phyloP scores from a whole-genome alignment of 37 sponge, comb jelly and placozoan species.

The Hexactinellida sp. region DNA sequence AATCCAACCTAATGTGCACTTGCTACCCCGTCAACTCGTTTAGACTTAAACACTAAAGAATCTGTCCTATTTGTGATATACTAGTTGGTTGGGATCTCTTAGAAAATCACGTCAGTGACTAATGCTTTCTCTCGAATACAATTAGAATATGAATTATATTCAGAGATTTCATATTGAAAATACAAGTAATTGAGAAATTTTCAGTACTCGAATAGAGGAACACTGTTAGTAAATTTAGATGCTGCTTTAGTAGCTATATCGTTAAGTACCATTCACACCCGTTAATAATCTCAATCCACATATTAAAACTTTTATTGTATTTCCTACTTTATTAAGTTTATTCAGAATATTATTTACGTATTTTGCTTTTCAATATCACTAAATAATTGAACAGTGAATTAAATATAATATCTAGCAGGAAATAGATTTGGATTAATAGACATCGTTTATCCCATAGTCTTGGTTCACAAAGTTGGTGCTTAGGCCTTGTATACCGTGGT shows the following conservation, averaged over 20 bases:
- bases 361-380: neutral
- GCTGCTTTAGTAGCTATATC: neutral
- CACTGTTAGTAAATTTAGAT: conserved; percentile 6
- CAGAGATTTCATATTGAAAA: conserved; percentile 6
- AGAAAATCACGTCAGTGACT: conserved; percentile 14
- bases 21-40: neutral
- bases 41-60: neutral
- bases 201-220: conserved; percentile 4
- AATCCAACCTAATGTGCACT: neutral
- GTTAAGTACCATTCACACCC: neutral
- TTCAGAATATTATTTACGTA: neutral
- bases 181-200: neutral
- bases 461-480: conserved; percentile 1
- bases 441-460: neutral
- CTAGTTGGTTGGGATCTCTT: neutral
- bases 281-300: neutral
- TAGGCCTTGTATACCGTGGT: neutral
- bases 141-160: neutral
- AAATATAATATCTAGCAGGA: neutral
- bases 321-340: neutral
- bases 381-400: neutral
- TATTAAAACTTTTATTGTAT: neutral
- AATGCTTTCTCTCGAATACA: conserved; percentile 1
- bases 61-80: conserved; percentile 17
- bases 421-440: neutral